A percentile compares a stretch with the other conserved stretches of the same genome.
Conservation (phyloP, 2,797 vertebrate species). For the Euthynnus affinis region DNA sequence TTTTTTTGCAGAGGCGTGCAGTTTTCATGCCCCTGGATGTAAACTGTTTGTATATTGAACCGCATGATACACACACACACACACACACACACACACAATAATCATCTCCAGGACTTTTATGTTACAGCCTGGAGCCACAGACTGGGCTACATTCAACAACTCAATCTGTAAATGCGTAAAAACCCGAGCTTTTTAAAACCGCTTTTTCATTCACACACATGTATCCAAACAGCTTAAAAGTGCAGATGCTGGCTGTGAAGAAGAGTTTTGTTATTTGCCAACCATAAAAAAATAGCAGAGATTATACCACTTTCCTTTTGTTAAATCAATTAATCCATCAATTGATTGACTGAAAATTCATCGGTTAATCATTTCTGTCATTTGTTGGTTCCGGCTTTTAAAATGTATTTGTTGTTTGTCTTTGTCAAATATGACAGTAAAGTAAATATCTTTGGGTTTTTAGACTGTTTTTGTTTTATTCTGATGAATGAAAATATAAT, state of each 20-base stretch:
- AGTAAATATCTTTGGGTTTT: too few relatives aligned
- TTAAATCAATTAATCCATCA: too few relatives aligned
- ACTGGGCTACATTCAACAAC: neutral
- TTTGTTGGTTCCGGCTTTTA: too few relatives aligned
- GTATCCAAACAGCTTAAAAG: neutral
- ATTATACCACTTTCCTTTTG: neutral
- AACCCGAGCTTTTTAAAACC: neutral
- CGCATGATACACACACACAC: neutral
- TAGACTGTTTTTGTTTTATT: too few relatives aligned
- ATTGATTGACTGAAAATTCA: too few relatives aligned
- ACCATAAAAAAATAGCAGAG: neutral
- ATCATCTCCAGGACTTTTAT: neutral
- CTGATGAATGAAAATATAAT: too few relatives aligned
- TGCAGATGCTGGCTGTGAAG: neutral
- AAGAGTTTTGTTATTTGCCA: neutral
- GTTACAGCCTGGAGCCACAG: slow-evolving; percentile 6
- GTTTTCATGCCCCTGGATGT: slow-evolving; percentile 25
- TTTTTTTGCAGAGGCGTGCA: slow-evolving; percentile 20
- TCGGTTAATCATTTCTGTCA: too few relatives aligned
- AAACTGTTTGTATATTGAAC: slow-evolving; percentile 23
- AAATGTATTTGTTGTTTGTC: too few relatives aligned
- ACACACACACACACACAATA: neutral
- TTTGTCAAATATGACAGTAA: too few relatives aligned
- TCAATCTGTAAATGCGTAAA: neutral
- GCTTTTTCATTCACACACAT: neutral